Percentiles rank a stretch among this genome's conserved stretches.
Evolutionary conservation across 37 sponge, comb jelly and placozoan genomes (phyloP).

Genomic region (Chondrilla cf. caribensis): DNA sequence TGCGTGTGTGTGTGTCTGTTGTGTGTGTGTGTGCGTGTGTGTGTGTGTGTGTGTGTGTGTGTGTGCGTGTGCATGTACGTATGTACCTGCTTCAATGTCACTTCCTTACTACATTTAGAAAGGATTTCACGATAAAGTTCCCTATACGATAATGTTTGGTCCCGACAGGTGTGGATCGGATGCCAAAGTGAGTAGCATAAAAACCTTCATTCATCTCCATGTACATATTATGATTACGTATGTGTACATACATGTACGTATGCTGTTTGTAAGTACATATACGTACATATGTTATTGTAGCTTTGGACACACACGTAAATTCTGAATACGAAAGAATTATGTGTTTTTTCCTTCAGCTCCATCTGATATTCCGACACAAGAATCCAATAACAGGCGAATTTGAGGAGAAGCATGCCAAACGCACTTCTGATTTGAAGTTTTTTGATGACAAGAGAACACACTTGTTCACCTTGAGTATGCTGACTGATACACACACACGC

Average conservation of each 20-base stretch:
- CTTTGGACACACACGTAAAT: too few relatives aligned
- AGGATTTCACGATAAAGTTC: conserved; percentile 84
- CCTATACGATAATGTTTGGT: conserved; percentile 99
- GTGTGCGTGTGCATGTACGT: background rate
- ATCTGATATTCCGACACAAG: conserved; percentile 91
- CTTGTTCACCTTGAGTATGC: conserved; percentile 73
- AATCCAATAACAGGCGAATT: conserved; percentile 89
- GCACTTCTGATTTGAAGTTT: conserved; percentile 52
- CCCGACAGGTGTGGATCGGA: conserved; percentile 95
- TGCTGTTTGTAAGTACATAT: too few relatives aligned
- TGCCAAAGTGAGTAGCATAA: conserved; percentile 79
- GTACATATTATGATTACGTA: too few relatives aligned
- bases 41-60: background rate
- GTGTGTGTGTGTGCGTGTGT: too few relatives aligned
- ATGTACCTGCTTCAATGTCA: too few relatives aligned
- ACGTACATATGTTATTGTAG: too few relatives aligned
- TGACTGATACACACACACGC: too few relatives aligned
- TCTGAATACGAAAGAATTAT: too few relatives aligned
- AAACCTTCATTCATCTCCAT: too few relatives aligned
- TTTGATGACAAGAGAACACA: conserved; percentile 92
- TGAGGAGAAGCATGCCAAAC: conserved; percentile 97
- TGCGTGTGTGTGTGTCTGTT: background rate
- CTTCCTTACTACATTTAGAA: conserved; percentile 12
- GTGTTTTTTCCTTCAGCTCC: conserved; percentile 50
- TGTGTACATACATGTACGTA: background rate